Evolutionary conservation across 2,888 invertebrate genomes (phyloP), one percentile per base, ranked within the genome.

Genomic region (Pseudanteris insignis): DNA sequence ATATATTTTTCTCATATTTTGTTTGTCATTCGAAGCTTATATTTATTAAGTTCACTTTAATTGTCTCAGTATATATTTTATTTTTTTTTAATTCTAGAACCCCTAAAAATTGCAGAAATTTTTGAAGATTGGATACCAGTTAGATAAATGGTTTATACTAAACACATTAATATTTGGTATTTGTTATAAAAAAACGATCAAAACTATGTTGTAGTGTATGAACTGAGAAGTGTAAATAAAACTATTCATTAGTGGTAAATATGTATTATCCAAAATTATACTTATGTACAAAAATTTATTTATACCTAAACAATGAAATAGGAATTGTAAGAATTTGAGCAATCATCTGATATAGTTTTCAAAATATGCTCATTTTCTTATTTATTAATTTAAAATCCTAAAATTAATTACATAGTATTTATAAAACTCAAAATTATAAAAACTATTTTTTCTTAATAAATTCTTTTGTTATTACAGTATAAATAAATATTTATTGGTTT

Each of bases 111-210:
- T 11, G 65, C 41, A 8, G 74, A 79, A 1, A 2, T 68, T 5
- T 60, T 77, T 28, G 18, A 5, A 8, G 2, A 4, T 0, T 79
- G 78, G 79, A 0, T 0, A 2, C 77, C 78, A 10, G 3, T 67
- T 2, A 77, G 78, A 65, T 79, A 70, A 64, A 36, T 11, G n/a
- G n/a, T n/a, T n/a, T n/a, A n/a, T n/a, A n/a, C n/a, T n/a, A n/a
- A n/a, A n/a, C n/a, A n/a, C n/a, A n/a, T n/a, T n/a, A n/a, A n/a
- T n/a, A n/a, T n/a, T n/a, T n/a, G n/a, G n/a, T n/a, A n/a, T n/a
- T n/a, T n/a, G n/a, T n/a, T n/a, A n/a, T n/a, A n/a, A n/a, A n/a
- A n/a, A n/a, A n/a, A n/a, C n/a, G n/a, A n/a, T n/a, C n/a, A n/a
- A n/a, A n/a, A n/a, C n/a, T n/a, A n/a, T n/a, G n/a, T n/a, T n/a